phyloP scores from a whole-genome alignment of 2,797 vertebrate species.

The Acrossocheilus wenchowensis region DNA sequence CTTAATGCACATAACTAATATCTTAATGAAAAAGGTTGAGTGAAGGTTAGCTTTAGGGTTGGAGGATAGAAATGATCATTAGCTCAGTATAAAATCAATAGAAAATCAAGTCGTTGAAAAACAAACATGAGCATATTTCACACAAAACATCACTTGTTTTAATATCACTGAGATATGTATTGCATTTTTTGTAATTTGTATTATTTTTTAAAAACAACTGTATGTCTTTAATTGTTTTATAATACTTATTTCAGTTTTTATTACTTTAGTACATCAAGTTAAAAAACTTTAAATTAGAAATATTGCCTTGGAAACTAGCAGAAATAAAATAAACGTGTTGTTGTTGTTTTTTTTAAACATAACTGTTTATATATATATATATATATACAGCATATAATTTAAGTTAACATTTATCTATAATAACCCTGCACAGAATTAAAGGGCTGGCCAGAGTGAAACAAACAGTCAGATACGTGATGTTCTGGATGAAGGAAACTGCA shows the following conservation, averaged over 20 bases:
- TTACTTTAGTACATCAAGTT: neutral
- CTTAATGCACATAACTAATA: slow-evolving; percentile 1
- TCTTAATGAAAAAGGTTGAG: neutral
- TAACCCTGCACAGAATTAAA: neutral
- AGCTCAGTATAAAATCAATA: neutral
- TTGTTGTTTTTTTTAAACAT: too few relatives aligned
- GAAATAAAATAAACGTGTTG: neutral
- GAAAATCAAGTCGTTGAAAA: neutral
- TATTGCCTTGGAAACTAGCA: neutral
- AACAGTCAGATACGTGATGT: neutral
- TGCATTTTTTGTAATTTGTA: too few relatives aligned
- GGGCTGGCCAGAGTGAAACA: neutral
- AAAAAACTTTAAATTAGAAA: neutral
- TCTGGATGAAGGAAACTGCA: slow-evolving; percentile 6
- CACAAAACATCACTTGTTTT: neutral
- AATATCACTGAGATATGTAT: neutral
- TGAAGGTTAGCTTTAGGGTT: slow-evolving; percentile 9
- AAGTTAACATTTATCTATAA: neutral
- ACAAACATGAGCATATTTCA: neutral
- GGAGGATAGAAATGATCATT: neutral
- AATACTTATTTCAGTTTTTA: neutral
- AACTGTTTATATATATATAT: too few relatives aligned
- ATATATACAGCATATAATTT: neutral
- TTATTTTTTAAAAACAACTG: too few relatives aligned
- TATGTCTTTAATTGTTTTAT: neutral